These are phyloP conservation scores for Phaethornis superciliosus DNA, from an alignment of 2,113 vertebrate species.

Conservation along the genomic window DNA sequence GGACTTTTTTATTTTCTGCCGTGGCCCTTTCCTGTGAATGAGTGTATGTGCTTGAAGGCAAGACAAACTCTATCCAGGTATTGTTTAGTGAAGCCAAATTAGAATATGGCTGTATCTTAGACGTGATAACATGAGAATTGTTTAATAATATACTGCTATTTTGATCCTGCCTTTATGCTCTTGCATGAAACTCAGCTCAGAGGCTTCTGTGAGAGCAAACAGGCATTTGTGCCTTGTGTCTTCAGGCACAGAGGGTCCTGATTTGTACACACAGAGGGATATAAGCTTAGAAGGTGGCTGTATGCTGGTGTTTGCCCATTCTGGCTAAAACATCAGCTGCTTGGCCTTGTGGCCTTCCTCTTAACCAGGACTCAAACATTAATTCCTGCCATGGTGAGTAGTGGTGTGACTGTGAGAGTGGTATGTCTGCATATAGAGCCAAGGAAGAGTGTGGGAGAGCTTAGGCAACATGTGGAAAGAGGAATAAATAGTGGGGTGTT, in stretches of 20 bases:
- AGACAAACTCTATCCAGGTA: background rate
- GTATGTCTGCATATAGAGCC: background rate
- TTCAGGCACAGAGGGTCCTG: background rate
- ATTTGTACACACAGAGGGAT: accelerated
- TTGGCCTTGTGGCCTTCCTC: background rate
- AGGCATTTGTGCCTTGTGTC: accelerated
- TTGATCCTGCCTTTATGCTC: background rate
- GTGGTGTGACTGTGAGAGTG: accelerated
- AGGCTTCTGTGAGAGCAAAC: background rate
- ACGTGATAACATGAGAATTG: background rate
- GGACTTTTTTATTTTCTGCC: background rate
- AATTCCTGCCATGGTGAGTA: accelerated
- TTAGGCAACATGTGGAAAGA: accelerated
- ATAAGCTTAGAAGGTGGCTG: background rate
- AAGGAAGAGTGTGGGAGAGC: background rate
- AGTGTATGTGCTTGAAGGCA: accelerated
- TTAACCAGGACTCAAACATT: background rate
- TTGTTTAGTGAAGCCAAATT: background rate
- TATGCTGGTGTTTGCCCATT: background rate
- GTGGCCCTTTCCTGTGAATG: background rate
- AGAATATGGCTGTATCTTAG: background rate
- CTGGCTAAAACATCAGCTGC: background rate
- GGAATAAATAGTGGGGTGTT: background rate
- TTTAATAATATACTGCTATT: background rate
- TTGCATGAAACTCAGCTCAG: background rate